Evolutionary conservation across 2,113 vertebrate species (phyloP).

Genomic region (Blennius ocellaris): DNA sequence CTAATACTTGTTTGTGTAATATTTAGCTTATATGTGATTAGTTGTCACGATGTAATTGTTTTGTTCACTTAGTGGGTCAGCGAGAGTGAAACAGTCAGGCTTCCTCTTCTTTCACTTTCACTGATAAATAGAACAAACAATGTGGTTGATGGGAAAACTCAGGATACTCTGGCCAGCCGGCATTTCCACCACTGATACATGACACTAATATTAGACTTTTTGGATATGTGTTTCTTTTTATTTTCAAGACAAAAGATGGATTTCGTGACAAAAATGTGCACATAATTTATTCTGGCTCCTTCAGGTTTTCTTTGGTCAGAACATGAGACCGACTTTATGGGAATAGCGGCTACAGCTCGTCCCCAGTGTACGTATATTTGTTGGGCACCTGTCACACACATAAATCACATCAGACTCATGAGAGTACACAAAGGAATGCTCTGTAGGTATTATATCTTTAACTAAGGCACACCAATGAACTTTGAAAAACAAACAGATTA

Average conservation of each 20-base stretch:
- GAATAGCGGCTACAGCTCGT: slow-evolving; percentile 36
- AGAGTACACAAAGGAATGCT: slow-evolving; percentile 47
- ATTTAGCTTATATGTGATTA: not conserved
- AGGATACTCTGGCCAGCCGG: slow-evolving; percentile 18
- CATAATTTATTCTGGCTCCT: slow-evolving; percentile 46
- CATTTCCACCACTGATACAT: slow-evolving; percentile 31
- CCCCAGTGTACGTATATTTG: slow-evolving; percentile 37
- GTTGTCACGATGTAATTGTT: slow-evolving; percentile 1
- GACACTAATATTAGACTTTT: slow-evolving; percentile 39
- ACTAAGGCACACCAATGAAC: slow-evolving; percentile 40
- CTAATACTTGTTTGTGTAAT: not conserved
- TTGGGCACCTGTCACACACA: slow-evolving; percentile 59
- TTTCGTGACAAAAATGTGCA: slow-evolving; percentile 41
- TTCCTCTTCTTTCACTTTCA: not conserved
- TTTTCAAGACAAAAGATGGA: slow-evolving; percentile 39
- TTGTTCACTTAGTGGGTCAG: slow-evolving; percentile 9
- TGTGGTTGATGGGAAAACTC: not conserved
- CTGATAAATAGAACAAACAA: not conserved
- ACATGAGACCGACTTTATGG: slow-evolving; percentile 1
- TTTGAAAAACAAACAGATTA: slow-evolving; percentile 33
- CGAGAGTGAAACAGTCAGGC: slow-evolving; percentile 4
- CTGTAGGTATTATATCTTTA: slow-evolving; percentile 29
- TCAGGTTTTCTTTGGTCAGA: slow-evolving; percentile 23
- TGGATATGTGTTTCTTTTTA: slow-evolving; percentile 22
- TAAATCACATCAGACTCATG: slow-evolving; percentile 56